These are phyloP conservation scores for Menidia beryllina DNA, from an alignment of 2,113 vertebrate genomes.

Conservation along the genomic window DNA sequence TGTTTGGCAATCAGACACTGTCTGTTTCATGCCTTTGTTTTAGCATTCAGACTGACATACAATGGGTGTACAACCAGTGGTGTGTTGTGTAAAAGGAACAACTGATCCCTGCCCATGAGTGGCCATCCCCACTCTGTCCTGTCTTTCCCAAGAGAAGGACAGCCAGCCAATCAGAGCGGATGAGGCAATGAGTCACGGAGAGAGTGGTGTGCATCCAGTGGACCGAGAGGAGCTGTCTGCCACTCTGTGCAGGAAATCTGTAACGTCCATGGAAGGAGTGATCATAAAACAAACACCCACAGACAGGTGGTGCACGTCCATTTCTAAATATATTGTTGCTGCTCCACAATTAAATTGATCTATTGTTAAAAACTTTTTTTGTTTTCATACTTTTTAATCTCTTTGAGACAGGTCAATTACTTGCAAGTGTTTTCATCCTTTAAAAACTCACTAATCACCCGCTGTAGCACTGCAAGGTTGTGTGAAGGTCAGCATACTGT, in stretches of 20 bases:
- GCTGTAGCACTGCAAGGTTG: conserved; percentile 57
- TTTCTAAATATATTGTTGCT: neutral
- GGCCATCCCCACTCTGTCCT: conserved; percentile 45
- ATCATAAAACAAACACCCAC: conserved; percentile 22
- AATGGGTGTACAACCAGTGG: conserved; percentile 34
- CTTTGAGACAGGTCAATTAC: conserved; percentile 7
- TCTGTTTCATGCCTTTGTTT: conserved; percentile 4
- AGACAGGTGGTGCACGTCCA: neutral
- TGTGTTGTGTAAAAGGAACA: conserved; percentile 52
- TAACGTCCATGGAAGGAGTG: conserved; percentile 31
- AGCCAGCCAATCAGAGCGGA: conserved; percentile 68
- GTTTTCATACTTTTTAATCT: neutral
- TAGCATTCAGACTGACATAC: conserved; percentile 16
- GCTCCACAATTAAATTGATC: neutral
- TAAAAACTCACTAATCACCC: conserved; percentile 25
- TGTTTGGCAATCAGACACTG: too few relatives aligned
- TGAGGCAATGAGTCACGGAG: conserved; percentile 63
- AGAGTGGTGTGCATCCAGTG: conserved; percentile 52
- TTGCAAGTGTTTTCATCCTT: conserved; percentile 13
- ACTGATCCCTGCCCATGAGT: conserved; percentile 61
- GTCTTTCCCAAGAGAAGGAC: conserved; percentile 52
- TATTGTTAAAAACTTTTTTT: neutral
- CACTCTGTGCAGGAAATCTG: conserved; percentile 44
- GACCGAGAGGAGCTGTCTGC: conserved; percentile 59
- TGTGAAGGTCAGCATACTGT: conserved; percentile 66